phyloP scores from a whole-genome alignment of 2,888 invertebrate species.

The Caenorhabditis uteleia region DNA sequence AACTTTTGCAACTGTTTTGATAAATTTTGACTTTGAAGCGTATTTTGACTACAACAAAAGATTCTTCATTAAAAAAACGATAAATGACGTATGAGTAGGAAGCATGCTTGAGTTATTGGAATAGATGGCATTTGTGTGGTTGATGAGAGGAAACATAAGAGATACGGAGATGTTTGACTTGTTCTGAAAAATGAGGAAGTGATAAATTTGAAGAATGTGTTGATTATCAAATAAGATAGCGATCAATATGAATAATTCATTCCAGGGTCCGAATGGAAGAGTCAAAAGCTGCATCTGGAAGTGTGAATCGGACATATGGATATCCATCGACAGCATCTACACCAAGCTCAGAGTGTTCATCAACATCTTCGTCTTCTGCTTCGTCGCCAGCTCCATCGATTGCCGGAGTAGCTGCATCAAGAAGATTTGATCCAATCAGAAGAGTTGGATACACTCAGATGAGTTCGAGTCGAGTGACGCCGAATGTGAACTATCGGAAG shows the following conservation, averaged over 20 bases:
- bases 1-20: too few species aligned
- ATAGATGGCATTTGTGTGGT: too few species aligned
- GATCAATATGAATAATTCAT: too few species aligned
- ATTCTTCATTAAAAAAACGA: too few species aligned
- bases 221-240: too few species aligned
- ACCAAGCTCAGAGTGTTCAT: slow-evolving; percentile 30
- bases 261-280: slow-evolving; percentile 36
- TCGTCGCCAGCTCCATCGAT: neutral
- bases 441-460: neutral
- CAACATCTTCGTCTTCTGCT: slow-evolving; percentile 1
- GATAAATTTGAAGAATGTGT: neutral
- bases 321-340: slow-evolving; percentile 13
- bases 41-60: too few species aligned
- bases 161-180: too few species aligned
- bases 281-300: slow-evolving; percentile 8
- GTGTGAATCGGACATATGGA: slow-evolving; percentile 9
- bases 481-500: neutral
- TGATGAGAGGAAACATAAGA: too few species aligned
- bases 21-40: too few species aligned
- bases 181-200: neutral
- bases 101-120: too few species aligned
- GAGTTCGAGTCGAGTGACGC: neutral
- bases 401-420: neutral
- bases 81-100: too few species aligned
- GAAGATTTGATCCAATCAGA: neutral